Base-by-base conservation (phyloP, 2,888 invertebrate species). In the Hetaerina titia region DNA sequence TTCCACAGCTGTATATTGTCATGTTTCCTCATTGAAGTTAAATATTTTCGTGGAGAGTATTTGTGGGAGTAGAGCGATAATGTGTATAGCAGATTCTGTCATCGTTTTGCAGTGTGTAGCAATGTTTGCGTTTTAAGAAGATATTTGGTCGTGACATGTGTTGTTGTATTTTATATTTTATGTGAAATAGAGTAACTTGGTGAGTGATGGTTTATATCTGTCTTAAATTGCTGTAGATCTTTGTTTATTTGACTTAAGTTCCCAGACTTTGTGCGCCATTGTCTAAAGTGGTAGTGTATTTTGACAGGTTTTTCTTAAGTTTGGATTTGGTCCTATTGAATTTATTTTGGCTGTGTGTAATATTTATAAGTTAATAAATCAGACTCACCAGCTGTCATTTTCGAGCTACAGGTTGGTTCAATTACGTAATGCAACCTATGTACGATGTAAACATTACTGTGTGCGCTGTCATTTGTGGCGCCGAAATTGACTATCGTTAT, bases 391-490 rank as follows among this genome's bases (percentile, higher is more conserved):
- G 56, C 57, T 92, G 92, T 92, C 92, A 92, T 92, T 74, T 74
- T 69, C 56, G 92, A 92, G 92, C 92, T 92, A 92, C 92, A 92
- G 92, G 92, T 92, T 92, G 92, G 92, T 92, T 92, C 92, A 92
- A 74, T 92, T 92, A 92, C 92, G 92, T 92, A 92, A 92, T 92
- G 92, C 64, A 69, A 64, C 11, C 31, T 22, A 31, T 15, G 69
- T 63, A 92, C 92, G 92, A 92, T 69, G 69, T 92, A 92, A 92
- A 56, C 69, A 69, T 56, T 92, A n/a, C 69, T 92, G 69, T 92
- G 69, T 92, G 92, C 92, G 92, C 92, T 92, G 92, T 69, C 92
- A 92, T 92, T 92, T 92, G 56, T 92, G 92, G 92, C 92, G 92
- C 92, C 92, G 64, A 92, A 92, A 92, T 92, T 69, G 92, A 92